These are phyloP conservation scores for Pampusana beccarii DNA, from an alignment of 2,113 vertebrate genomes.

Conservation along the genomic window DNA sequence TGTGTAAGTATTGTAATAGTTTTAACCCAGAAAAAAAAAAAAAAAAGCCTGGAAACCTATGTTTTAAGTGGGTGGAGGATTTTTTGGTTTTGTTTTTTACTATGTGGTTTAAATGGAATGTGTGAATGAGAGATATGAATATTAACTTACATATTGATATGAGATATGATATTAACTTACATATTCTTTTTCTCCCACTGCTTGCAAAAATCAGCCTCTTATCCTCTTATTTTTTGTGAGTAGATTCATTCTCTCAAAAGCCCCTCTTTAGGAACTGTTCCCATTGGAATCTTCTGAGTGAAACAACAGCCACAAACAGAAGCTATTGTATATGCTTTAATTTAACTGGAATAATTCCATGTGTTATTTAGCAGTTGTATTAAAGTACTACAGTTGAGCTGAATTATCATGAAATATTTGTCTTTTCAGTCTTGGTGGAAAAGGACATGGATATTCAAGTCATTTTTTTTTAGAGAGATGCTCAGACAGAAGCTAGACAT, in stretches of 20 bases:
- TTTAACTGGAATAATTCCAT: neutral
- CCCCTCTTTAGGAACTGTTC: neutral
- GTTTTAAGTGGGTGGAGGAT: neutral
- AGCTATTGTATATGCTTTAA: neutral
- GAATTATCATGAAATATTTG: neutral
- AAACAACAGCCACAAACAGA: neutral
- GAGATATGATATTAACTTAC: neutral
- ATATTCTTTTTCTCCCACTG: neutral
- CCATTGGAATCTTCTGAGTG: neutral
- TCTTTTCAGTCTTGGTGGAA: neutral
- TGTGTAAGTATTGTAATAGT: neutral
- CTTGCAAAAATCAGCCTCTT: neutral
- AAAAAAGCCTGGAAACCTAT: neutral
- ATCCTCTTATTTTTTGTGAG: neutral
- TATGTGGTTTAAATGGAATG: neutral
- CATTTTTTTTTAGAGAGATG: neutral
- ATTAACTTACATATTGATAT: neutral
- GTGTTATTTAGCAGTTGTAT: neutral
- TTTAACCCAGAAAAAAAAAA: neutral
- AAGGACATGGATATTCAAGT: neutral
- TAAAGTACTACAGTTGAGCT: neutral
- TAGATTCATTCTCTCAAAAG: neutral
- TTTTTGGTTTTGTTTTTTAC: neutral
- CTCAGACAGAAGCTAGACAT: neutral
- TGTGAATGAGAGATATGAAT: neutral